A percentile compares a stretch with the other conserved stretches of the same genome.
Evolutionary conservation across 1,140 invertebrate species (phyloP).

Genomic region (Tetragnatha versicolor): DNA sequence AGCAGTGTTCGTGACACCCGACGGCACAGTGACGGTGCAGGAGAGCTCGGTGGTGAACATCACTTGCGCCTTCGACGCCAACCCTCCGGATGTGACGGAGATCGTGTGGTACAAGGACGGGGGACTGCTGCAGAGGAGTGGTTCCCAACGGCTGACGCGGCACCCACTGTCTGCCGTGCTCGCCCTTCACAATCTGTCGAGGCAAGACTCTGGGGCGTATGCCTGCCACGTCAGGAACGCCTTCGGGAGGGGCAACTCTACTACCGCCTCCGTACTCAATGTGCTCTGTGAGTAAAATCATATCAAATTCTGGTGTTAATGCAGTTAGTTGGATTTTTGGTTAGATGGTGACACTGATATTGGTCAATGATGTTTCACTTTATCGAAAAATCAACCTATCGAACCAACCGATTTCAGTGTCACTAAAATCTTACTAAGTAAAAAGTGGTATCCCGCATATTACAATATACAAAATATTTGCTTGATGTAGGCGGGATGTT

Average conservation of each 20-base stretch:
- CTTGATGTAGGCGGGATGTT: too few species aligned
- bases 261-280: conserved; percentile 55
- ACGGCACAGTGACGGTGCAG: conserved; percentile 57
- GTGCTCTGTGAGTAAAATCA: conserved; percentile 58
- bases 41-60: conserved; percentile 56
- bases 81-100: conserved; percentile 59
- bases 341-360: too few species aligned
- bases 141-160: conserved; percentile 36
- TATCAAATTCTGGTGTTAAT: not conserved
- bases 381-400: too few species aligned
- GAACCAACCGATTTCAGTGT: too few species aligned
- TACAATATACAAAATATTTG: too few species aligned
- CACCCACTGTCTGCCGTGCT: conserved; percentile 50
- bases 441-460: too few species aligned
- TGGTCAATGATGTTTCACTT: too few species aligned
- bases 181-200: conserved; percentile 58
- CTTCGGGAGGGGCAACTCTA: conserved; percentile 59
- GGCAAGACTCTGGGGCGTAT: conserved; percentile 59
- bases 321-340: conserved; percentile 11
- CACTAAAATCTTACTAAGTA: too few species aligned
- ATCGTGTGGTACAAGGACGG: conserved; percentile 59
- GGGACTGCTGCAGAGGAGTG: conserved; percentile 32
- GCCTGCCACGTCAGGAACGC: conserved; percentile 59
- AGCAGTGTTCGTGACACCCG: conserved; percentile 58
- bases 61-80: conserved; percentile 58